Conservation (phyloP, 2,113 vertebrate genomes). For the Labeo rohita region DNA sequence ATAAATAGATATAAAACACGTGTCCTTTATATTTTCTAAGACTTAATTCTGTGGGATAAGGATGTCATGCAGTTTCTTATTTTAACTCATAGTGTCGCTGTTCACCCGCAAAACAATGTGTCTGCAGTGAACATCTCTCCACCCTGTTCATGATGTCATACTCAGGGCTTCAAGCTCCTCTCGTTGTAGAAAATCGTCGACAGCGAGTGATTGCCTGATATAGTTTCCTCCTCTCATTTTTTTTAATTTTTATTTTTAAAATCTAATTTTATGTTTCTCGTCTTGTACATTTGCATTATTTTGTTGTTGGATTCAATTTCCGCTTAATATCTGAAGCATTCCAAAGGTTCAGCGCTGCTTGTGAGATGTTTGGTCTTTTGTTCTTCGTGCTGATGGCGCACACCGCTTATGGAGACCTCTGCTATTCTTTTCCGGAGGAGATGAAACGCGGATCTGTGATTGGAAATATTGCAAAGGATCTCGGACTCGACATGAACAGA, state of each 20-base stretch:
- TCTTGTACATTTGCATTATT: background rate
- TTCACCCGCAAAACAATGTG: constrained; percentile 22
- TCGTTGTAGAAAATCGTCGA: background rate
- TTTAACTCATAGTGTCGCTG: constrained; percentile 56
- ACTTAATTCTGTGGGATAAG: background rate
- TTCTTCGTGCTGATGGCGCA: constrained; percentile 53
- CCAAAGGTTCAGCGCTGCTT: background rate
- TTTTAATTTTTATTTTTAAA: background rate
- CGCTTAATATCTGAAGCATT: background rate
- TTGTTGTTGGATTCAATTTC: background rate
- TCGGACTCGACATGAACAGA: constrained; percentile 62
- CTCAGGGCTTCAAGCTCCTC: background rate
- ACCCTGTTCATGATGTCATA: background rate
- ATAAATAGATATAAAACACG: background rate
- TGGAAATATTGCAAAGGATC: constrained; percentile 70
- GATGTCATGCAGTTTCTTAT: background rate
- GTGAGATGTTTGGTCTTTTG: background rate
- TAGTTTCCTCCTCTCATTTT: background rate
- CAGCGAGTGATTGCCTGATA: background rate
- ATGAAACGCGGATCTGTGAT: constrained; percentile 63
- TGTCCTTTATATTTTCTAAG: background rate
- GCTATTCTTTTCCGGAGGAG: constrained; percentile 70
- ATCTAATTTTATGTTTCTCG: background rate
- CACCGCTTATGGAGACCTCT: constrained; percentile 52
- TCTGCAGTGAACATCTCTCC: background rate